Conservation (phyloP, 2,797 vertebrate species). For the Cynopterus sphinx region DNA sequence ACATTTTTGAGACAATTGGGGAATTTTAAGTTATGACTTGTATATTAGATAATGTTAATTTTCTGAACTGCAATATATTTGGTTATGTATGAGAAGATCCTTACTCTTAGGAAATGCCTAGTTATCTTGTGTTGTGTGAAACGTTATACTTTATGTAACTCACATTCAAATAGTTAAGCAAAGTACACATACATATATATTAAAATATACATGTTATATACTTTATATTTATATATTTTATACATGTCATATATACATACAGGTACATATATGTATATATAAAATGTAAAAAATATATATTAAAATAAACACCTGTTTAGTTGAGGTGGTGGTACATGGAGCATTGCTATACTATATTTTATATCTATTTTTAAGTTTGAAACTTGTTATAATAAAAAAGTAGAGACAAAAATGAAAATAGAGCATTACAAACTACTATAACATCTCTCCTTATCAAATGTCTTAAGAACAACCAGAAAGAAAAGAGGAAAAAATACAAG, state of each 20-base stretch:
- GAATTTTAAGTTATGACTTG: not conserved
- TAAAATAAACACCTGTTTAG: constrained; percentile 12
- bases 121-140: not conserved
- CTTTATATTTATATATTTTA: too few relatives aligned
- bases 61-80: not conserved
- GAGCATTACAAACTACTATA: not conserved
- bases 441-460: not conserved
- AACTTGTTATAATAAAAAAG: not conserved
- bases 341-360: not conserved
- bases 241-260: too few relatives aligned
- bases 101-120: not conserved
- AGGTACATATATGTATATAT: too few relatives aligned
- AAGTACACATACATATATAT: not conserved
- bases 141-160: not conserved
- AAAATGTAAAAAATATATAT: not conserved
- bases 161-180: not conserved
- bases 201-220: too few relatives aligned
- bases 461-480: not conserved
- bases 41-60: not conserved
- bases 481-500: not conserved
- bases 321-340: not conserved
- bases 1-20: not conserved
- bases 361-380: not conserved
- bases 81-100: not conserved
- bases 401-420: not conserved